Conservation (phyloP, 2,113 vertebrate genomes). For the Callipepla squamata region DNA sequence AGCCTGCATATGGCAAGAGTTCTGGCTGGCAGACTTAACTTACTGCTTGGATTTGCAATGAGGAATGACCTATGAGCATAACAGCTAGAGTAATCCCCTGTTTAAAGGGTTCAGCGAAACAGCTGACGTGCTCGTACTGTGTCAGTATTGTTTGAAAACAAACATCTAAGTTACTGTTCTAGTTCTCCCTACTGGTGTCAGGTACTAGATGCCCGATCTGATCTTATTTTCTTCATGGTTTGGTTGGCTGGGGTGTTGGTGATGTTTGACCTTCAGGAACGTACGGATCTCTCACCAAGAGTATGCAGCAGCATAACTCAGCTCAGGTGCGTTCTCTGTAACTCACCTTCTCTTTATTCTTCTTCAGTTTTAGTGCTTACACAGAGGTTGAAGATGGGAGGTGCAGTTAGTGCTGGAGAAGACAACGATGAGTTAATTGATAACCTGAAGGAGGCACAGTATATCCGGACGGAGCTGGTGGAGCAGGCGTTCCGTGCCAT, state of each 20-base stretch:
- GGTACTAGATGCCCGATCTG: neutral
- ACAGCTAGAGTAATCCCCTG: constrained; percentile 40
- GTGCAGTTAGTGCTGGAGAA: constrained; percentile 95
- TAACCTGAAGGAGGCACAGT: constrained; percentile 95
- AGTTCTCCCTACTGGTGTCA: neutral
- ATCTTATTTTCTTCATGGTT: neutral
- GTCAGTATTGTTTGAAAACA: neutral
- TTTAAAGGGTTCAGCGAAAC: constrained; percentile 15
- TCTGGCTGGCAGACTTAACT: neutral
- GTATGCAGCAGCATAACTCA: neutral
- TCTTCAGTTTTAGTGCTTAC: neutral
- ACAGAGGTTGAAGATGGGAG: constrained; percentile 85
- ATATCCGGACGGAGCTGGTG: constrained; percentile 93
- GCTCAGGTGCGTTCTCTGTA: neutral
- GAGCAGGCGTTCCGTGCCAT: constrained; percentile 94
- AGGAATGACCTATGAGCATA: neutral
- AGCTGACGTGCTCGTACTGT: constrained; percentile 4
- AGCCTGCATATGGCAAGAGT: neutral
- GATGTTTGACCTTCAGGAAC: neutral
- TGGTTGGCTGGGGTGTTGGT: neutral
- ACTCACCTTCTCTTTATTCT: neutral
- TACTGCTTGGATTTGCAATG: neutral
- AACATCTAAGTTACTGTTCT: neutral
- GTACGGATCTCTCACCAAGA: neutral
- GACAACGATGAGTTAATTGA: constrained; percentile 97